These are phyloP conservation scores for Heterohyrax brucei DNA, from an alignment of 2,797 vertebrate species.

Conservation along the genomic window DNA sequence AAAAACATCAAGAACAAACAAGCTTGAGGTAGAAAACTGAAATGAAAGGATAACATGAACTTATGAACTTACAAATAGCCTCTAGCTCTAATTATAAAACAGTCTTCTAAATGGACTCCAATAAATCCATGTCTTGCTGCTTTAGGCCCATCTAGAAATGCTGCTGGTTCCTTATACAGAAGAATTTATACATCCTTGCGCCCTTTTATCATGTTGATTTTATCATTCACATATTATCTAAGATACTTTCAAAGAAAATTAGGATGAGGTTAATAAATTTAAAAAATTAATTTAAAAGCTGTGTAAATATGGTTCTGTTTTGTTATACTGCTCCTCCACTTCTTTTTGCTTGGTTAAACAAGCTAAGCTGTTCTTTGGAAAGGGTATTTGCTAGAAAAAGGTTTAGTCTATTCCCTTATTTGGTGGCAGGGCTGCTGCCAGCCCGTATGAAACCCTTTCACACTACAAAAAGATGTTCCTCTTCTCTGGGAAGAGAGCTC, in stretches of 20 bases:
- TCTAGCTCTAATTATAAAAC: background rate
- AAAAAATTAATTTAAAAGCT: background rate
- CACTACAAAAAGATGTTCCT: background rate
- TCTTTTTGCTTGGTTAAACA: background rate
- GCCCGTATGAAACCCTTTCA: fast-evolving
- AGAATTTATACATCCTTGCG: background rate
- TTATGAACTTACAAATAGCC: too few species aligned
- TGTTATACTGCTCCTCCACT: background rate
- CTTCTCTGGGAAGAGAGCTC: background rate
- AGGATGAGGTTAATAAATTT: background rate
- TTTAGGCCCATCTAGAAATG: background rate
- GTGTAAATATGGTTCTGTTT: background rate
- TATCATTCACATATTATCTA: background rate
- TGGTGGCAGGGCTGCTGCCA: background rate
- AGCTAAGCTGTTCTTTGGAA: background rate
- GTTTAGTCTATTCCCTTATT: background rate
- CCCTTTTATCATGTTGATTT: background rate
- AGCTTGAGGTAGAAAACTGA: slow-evolving; percentile 49
- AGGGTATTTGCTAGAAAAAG: background rate
- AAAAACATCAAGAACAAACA: slow-evolving; percentile 88
- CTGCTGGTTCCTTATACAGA: background rate
- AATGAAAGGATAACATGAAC: slow-evolving; percentile 72
- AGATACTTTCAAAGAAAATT: slow-evolving; percentile 7
- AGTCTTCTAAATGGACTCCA: background rate
- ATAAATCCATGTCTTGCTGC: background rate